Percentiles rank a stretch among this genome's conserved stretches.
Conservation (phyloP, 2,113 vertebrate species). For the Promerops cafer region DNA sequence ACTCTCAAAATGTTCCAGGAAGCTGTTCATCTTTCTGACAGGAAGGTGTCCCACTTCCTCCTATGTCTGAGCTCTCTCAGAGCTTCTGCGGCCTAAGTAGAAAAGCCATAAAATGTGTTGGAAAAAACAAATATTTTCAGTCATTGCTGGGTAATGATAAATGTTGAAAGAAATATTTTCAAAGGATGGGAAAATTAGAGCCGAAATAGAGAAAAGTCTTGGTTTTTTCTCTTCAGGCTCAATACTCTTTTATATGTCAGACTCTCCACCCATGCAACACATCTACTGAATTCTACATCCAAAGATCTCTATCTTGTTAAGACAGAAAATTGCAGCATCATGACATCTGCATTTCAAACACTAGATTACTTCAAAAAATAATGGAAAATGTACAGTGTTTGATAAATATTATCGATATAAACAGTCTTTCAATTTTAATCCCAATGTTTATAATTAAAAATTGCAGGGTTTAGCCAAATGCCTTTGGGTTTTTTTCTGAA, state of each 20-base stretch:
- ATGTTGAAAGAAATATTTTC: background rate
- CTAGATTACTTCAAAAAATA: background rate
- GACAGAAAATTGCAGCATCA: background rate
- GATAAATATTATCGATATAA: background rate
- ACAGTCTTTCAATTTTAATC: background rate
- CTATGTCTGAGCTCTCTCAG: background rate
- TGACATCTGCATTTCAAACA: background rate
- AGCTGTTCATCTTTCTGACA: background rate
- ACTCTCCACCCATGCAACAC: background rate
- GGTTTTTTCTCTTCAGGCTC: background rate
- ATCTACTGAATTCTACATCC: background rate
- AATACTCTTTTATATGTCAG: background rate
- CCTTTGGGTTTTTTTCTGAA: background rate
- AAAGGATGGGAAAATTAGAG: background rate
- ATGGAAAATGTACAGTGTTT: background rate
- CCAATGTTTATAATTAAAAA: background rate
- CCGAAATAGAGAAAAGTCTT: background rate
- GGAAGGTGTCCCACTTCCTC: background rate
- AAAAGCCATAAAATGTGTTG: background rate
- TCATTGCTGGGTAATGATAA: background rate
- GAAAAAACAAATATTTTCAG: background rate
- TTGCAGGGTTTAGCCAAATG: background rate
- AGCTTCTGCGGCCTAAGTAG: background rate
- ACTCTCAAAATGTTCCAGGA: background rate
- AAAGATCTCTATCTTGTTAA: background rate